Conservation (phyloP, 2,113 vertebrate species). For the Cercopithecus mona region DNA sequence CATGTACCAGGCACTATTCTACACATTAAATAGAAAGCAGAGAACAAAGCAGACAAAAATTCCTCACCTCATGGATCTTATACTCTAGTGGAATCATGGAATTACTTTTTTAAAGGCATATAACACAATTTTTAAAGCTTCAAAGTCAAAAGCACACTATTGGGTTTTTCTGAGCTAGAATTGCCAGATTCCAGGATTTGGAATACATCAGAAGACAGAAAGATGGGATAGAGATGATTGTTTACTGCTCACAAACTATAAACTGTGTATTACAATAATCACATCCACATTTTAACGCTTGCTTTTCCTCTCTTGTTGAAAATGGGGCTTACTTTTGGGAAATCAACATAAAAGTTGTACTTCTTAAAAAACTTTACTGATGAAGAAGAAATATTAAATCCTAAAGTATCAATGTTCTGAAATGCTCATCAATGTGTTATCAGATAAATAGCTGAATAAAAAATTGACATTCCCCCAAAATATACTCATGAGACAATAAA, state of each 20-base stretch:
- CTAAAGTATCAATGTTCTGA: slow-evolving; percentile 32
- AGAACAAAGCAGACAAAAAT: slow-evolving; percentile 41
- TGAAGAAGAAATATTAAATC: slow-evolving; percentile 49
- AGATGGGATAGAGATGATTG: neutral
- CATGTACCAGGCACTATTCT: neutral
- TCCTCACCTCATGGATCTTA: neutral
- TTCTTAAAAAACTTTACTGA: neutral
- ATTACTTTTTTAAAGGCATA: neutral
- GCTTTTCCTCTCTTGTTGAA: neutral
- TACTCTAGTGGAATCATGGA: slow-evolving; percentile 32
- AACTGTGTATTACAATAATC: neutral
- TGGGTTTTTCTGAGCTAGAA: slow-evolving; percentile 26
- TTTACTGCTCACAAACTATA: slow-evolving; percentile 24
- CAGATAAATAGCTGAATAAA: slow-evolving; percentile 44
- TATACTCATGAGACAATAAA: slow-evolving; percentile 44
- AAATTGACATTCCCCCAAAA: slow-evolving; percentile 39
- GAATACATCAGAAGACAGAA: slow-evolving; percentile 22
- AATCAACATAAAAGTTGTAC: slow-evolving; percentile 47
- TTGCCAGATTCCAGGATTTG: neutral
- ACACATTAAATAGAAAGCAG: slow-evolving; percentile 43
- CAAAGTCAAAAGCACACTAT: slow-evolving; percentile 15
- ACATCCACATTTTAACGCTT: neutral
- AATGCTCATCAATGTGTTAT: slow-evolving; percentile 21
- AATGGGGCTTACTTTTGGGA: slow-evolving; percentile 37
- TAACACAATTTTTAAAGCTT: slow-evolving; percentile 35